phyloP scores from a whole-genome alignment of 2,113 vertebrate species.

The Dissostichus mawsoni region DNA sequence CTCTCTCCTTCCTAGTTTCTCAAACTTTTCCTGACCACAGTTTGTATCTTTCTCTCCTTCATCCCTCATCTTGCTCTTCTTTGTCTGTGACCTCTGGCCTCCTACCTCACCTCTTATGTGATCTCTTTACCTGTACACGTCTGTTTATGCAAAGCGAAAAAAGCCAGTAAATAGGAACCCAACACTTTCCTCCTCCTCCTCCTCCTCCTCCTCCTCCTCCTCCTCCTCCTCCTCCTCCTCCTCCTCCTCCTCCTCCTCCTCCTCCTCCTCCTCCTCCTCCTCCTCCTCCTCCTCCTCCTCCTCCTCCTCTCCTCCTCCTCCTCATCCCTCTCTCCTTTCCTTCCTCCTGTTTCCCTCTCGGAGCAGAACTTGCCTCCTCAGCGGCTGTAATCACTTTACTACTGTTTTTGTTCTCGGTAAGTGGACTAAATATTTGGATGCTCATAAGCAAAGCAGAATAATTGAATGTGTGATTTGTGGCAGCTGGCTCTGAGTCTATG shows the following conservation, averaged over 20 bases:
- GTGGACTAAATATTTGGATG: slow-evolving; percentile 94
- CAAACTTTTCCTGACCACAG: not conserved
- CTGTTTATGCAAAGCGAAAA: not conserved
- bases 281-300: not conserved
- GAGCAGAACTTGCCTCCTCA: slow-evolving; percentile 84
- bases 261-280: not conserved
- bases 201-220: not conserved
- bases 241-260: not conserved
- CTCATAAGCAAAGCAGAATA: slow-evolving; percentile 88
- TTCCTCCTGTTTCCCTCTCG: slow-evolving; percentile 40
- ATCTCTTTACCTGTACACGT: not conserved
- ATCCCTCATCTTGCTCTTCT: no score
- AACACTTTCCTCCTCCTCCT: not conserved
- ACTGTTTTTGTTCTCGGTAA: slow-evolving; percentile 89
- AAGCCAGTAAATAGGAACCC: not conserved
- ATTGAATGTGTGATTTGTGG: slow-evolving; percentile 85
- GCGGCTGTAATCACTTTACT: slow-evolving; percentile 86
- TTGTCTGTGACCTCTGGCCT: not conserved
- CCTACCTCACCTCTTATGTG: not conserved
- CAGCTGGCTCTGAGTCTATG: slow-evolving; percentile 86
- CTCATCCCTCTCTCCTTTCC: not conserved
- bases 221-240: not conserved
- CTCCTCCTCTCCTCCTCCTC: not conserved
- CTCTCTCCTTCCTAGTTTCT: not conserved
- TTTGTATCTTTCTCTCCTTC: no score